Base-by-base conservation (phyloP, 2,888 invertebrate species). In the Mesopsocus fuscifrons region DNA sequence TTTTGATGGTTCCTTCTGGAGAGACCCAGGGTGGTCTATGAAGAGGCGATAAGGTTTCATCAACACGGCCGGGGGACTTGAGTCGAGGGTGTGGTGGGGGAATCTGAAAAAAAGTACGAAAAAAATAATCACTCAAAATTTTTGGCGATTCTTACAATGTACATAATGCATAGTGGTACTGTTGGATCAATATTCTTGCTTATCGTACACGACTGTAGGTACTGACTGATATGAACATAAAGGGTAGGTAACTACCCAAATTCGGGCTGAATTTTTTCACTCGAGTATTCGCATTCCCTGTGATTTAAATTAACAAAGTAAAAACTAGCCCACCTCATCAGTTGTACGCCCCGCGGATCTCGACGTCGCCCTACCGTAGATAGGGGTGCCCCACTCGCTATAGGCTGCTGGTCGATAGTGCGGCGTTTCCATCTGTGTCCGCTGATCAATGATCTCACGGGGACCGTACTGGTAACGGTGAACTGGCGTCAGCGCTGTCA, bases 361-460 rank as follows among this genome's bases (percentile, higher is more conserved):
- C 8, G 26, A 6, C 11, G 11, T 11, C 6, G 26, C 11, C 26
- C 26, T 26, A 26, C 8, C 8, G 26, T 26, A 26, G 11, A 26
- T 9, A 26, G 26, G 11, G 8, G 26, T 11, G 26, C 8, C 26
- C 26, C 26, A 11, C 11, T 26, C 26, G 11, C 8, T 9, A 26
- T 26, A 26, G 26, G 46, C 62, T 59, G 51, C 64, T n/a, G n/a
- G n/a, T 68, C 6, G 53, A 9, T 66, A 65, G 53, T 62, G 64
- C 53, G 62, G 64, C 16, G 21, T 20, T 20, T 38, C 38, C 20
- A 16, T n/a, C 18, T 38, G 38, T 13, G 38, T 38, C 21, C 38
- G 17, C 21, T 38, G 38, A 20, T 38, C 38, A 4, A 38, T 38
- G 8, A 38, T 38, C 20, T 38, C 0, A 58, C 44, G 47, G 60